Base-by-base conservation (phyloP, 2,888 invertebrate species). In the Vandiemenella viatica region DNA sequence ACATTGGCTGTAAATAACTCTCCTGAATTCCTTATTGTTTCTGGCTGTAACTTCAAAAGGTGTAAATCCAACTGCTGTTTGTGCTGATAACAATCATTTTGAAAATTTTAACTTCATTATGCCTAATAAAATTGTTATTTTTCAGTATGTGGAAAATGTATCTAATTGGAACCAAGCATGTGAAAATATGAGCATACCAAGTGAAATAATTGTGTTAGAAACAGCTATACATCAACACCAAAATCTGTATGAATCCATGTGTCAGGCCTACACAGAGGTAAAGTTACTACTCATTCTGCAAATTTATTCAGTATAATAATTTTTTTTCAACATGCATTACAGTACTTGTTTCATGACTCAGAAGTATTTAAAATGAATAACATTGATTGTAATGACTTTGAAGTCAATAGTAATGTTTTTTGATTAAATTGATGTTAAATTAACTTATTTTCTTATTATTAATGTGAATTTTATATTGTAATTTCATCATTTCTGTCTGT, bases 221-320 rank as follows among this genome's bases (percentile, higher is more conserved):
- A 86, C 88, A 57, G 83, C 88, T 50, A 88, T 96, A 58, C 86
- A 92, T 59, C 80, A 91, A 47, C 95, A 96, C 67, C 86, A 96
- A 62, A 87, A 87, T 59, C 76, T 96, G 18, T 95, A 93, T 62
- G 96, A 96, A 65, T 87, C 88, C 54, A 95, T 96, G 86, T 95
- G 92, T 65, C 92, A 93, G 70, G 90, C 86, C 4, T 91, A 91
- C 62, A 88, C 89, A 2, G 89, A 90, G 76, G 89, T 88, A 74
- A 58, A 71, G n/a, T n/a, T n/a, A n/a, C n/a, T n/a, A n/a, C n/a
- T 40, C 15, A 20, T 38, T 42, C 38, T 7, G 38, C n/a, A 43
- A 37, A 48, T 13, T 23, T 17, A 8, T 8, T 21, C 6, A 44
- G 23, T 21, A 37, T 50, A 22, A 50, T 21, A 18, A 38, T 46